Percentiles rank a stretch among this genome's conserved stretches.
These are phyloP conservation scores for Eulithis testata DNA, from an alignment of 2,888 invertebrate species.

Conservation along the genomic window DNA sequence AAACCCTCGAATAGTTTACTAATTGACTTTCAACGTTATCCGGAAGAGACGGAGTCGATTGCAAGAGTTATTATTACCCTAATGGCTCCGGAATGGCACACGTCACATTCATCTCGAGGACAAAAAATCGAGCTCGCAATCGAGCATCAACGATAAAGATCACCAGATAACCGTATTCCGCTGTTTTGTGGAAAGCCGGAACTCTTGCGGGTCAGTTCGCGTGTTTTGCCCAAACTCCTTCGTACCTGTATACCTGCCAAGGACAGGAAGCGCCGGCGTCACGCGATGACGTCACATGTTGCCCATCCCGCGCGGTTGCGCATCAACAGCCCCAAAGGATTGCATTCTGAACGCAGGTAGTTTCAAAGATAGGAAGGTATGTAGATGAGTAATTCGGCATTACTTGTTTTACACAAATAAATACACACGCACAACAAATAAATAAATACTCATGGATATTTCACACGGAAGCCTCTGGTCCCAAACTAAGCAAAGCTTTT, in stretches of 20 bases:
- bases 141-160: constrained; percentile 25
- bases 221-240: not conserved
- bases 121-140: constrained; percentile 10
- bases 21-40: constrained; percentile 30
- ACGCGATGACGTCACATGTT: constrained; percentile 36
- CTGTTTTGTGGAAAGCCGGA: constrained; percentile 35
- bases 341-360: constrained; percentile 29
- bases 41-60: constrained; percentile 25
- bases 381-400: constrained; percentile 11
- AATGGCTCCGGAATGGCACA: constrained; percentile 30
- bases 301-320: not conserved
- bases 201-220: constrained; percentile 24
- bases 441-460: too few relatives aligned
- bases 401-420: not conserved
- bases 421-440: not conserved
- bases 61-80: constrained; percentile 36
- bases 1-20: constrained; percentile 25
- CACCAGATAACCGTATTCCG: constrained; percentile 28
- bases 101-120: constrained; percentile 5
- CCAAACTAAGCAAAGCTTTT: too few relatives aligned
- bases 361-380: not conserved
- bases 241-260: constrained; percentile 22
- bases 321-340: constrained; percentile 20
- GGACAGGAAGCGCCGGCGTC: constrained; percentile 37
- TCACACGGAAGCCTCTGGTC: too few relatives aligned